Evolutionary conservation across 2,888 invertebrate species (phyloP), one percentile per base, ranked within the genome.

Genomic region (Agrotis segetum): DNA sequence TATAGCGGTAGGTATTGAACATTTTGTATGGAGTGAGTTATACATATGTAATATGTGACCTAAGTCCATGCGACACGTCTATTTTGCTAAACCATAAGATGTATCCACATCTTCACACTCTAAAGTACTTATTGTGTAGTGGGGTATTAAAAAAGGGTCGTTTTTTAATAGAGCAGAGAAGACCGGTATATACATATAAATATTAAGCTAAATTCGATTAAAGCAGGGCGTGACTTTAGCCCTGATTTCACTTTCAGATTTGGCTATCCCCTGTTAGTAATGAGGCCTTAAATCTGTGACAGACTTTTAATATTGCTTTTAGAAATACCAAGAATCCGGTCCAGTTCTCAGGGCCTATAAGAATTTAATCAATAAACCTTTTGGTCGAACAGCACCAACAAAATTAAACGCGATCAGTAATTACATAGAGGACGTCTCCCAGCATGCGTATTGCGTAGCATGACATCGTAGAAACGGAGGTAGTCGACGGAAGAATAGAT

Each of bases 201-300:
- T 68, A 68, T 68, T 24, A 13, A 34, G 21, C 21, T 21, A 14
- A 72, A 76, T 67, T 67, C 40, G n/a, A 77, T 77, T 56, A 46
- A 21, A 67, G 29, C 13, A n/a, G 4, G 34, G 44, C 71, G 49
- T 76, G 55, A 17, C 44, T 56, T 77, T 19, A 46, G 50, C 13
- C 29, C 44, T 29, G 47, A 68, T 71, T 76, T 49, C 47, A 67
- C 16, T 49, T 55, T 47, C 24, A 76, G 77, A 71, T 71, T 77
- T 17, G 19, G 17, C 24, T 71, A 7, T 29, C n/a, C 21, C 44
- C 44, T 71, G 55, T 49, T 21, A 19, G 3, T 53, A 19, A 77
- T 47, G 47, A 29, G 55, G 29, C 55, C 3, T 55, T 68, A 40
- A 47, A 65, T 44, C 40, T 44, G 13, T 68, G 14, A 13, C 17